These are phyloP conservation scores for Fregata magnificens DNA, from an alignment of 2,113 vertebrate genomes.

Conservation along the genomic window DNA sequence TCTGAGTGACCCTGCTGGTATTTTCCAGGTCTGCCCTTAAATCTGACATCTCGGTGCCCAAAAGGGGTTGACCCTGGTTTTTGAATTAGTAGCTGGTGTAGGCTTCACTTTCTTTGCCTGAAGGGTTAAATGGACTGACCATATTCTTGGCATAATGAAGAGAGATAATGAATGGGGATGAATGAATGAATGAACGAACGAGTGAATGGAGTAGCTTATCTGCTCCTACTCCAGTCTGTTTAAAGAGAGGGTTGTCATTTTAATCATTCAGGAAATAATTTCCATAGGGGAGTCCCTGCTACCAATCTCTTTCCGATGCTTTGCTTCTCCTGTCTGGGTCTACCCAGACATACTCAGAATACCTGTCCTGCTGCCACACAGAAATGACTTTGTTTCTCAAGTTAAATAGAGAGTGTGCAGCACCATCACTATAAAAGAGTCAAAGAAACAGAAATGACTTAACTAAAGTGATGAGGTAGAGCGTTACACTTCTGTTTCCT, in stretches of 20 bases:
- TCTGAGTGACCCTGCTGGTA: not conserved
- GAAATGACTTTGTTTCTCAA: constrained; percentile 2
- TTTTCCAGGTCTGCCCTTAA: not conserved
- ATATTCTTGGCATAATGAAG: not conserved
- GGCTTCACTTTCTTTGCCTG: not conserved
- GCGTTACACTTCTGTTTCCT: not conserved
- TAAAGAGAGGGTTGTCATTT: constrained; percentile 13
- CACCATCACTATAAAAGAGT: not conserved
- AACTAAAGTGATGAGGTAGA: not conserved
- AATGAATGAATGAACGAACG: constrained; percentile 28
- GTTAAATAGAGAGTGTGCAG: not conserved
- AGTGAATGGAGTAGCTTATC: constrained; percentile 68
- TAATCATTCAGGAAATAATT: constrained; percentile 46
- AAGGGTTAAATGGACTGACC: constrained; percentile 31
- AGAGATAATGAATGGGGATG: constrained; percentile 58
- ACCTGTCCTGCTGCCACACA: not conserved
- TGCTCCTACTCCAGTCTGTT: constrained; percentile 34
- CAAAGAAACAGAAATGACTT: not conserved
- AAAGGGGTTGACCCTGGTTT: not conserved
- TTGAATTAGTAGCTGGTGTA: not conserved
- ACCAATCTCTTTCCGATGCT: not conserved
- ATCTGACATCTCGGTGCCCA: not conserved
- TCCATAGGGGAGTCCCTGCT: not conserved
- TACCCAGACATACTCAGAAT: not conserved
- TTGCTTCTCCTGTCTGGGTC: not conserved